These are phyloP conservation scores for Apamea crenata DNA, from an alignment of 2,888 invertebrate species.

Conservation along the genomic window DNA sequence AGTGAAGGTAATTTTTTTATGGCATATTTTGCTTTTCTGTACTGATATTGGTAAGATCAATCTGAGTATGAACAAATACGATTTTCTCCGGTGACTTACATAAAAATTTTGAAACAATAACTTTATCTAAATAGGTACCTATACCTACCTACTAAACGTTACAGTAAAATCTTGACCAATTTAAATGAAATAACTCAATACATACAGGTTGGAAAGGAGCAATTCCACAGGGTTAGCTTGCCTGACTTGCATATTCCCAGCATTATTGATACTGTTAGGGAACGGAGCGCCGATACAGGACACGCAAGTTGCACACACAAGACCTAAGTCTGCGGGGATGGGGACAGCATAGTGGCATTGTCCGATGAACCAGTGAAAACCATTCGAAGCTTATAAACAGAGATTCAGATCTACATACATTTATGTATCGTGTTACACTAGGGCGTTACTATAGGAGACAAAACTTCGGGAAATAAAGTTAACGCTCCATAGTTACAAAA, in stretches of 20 bases:
- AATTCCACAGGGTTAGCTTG: background rate
- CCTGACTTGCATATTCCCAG: constrained; percentile 15
- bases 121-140: background rate
- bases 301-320: background rate
- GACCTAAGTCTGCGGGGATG: background rate
- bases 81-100: background rate
- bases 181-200: background rate
- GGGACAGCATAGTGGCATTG: constrained; percentile 7
- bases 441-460: no score
- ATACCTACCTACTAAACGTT: background rate
- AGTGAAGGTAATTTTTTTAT: background rate
- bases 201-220: background rate
- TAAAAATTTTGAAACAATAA: background rate
- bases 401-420: background rate
- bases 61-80: background rate
- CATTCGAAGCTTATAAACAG: background rate
- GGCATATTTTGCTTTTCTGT: background rate
- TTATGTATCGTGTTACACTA: background rate
- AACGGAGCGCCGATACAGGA: background rate
- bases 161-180: background rate
- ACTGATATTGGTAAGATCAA: no score
- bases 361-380: constrained; percentile 11
- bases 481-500: background rate
- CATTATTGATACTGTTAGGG: background rate
- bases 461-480: background rate